phyloP scores from a whole-genome alignment of 35 echinoderm and acorn worm genomes.

The Ptychodera flava region DNA sequence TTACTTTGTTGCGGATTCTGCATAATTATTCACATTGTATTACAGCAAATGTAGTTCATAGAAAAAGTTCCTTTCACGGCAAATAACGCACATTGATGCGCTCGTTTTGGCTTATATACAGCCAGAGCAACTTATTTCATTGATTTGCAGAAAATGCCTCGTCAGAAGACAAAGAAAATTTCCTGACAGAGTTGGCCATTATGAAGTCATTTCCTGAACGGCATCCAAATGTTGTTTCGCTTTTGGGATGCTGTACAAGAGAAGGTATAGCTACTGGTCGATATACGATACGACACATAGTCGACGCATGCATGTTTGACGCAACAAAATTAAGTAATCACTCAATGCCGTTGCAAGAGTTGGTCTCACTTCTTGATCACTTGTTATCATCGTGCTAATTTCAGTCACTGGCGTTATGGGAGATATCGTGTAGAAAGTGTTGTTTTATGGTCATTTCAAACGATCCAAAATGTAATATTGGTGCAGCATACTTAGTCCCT shows the following conservation, averaged over 20 bases:
- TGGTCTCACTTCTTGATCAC: neutral
- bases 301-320: neutral
- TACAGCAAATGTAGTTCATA: too few species aligned
- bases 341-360: neutral
- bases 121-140: too few species aligned
- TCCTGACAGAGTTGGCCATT: conserved; percentile 68
- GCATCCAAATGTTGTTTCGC: conserved; percentile 72
- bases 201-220: conserved; percentile 34
- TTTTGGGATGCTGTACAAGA: conserved; percentile 73
- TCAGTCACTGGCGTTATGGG: too few species aligned
- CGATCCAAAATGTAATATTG: too few species aligned
- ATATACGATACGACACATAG: neutral
- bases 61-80: too few species aligned
- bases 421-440: too few species aligned
- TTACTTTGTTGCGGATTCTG: too few species aligned
- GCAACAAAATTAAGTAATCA: neutral
- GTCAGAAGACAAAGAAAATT: conserved; percentile 63
- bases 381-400: neutral
- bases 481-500: too few species aligned
- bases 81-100: too few species aligned
- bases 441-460: too few species aligned
- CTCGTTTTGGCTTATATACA: too few species aligned
- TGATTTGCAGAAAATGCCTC: conserved; percentile 63
- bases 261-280: conserved; percentile 21
- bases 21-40: too few species aligned